Conservation (phyloP, 2,113 vertebrate species). For the Pongo abelii region DNA sequence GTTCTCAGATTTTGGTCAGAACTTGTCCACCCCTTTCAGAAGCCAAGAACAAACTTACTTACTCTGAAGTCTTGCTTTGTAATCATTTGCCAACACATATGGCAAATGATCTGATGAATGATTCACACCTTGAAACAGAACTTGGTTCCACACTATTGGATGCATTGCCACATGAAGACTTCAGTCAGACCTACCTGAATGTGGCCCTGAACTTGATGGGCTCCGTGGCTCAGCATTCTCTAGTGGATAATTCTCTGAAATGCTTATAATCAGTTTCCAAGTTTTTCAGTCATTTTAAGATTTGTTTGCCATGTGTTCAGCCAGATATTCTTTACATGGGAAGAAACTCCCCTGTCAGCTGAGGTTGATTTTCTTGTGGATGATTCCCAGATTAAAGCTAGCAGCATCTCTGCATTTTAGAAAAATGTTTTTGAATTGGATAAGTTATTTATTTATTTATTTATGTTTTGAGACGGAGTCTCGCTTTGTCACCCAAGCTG, state of each 20-base stretch:
- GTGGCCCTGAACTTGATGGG: neutral
- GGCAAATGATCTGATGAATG: neutral
- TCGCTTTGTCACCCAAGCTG: no score
- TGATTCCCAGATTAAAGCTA: constrained; percentile 2
- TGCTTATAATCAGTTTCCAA: neutral
- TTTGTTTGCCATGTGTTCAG: neutral
- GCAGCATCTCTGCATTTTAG: neutral
- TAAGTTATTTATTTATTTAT: neutral
- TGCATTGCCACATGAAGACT: neutral
- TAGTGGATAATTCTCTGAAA: neutral
- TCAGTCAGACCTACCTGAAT: neutral
- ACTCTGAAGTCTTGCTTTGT: constrained; percentile 4
- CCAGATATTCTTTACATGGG: neutral
- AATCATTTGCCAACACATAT: neutral
- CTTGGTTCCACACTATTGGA: neutral
- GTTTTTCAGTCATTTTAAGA: neutral
- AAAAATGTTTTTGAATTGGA: neutral
- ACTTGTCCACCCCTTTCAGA: neutral
- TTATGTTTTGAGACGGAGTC: no score
- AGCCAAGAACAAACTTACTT: neutral
- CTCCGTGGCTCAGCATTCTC: neutral
- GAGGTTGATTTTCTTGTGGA: neutral
- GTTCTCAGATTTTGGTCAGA: constrained; percentile 18
- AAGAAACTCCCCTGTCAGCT: neutral
- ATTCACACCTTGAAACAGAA: neutral